Evolutionary conservation across 92 coral and sea anemone genomes (phyloP).

Genomic region (Bergia sp.): DNA sequence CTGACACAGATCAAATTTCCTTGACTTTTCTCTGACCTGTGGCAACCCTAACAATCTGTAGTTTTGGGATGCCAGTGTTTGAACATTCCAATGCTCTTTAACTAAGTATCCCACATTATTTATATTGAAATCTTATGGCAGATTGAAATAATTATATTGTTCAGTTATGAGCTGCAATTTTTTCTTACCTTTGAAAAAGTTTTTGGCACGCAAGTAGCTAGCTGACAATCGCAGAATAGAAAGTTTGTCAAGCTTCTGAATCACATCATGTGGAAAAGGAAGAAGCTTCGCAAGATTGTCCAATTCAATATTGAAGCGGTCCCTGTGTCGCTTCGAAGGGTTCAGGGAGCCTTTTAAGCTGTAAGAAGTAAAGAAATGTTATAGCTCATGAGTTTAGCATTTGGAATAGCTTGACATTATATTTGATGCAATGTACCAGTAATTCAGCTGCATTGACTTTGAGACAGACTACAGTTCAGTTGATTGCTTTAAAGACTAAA

Average conservation of each 20-base stretch:
- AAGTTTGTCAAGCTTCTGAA: constrained; percentile 92
- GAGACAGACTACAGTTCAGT: too few species aligned
- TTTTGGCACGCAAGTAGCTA: constrained; percentile 94
- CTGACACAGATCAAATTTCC: too few species aligned
- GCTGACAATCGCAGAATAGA: constrained; percentile 93
- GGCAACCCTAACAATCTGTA: too few species aligned
- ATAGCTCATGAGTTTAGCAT: too few species aligned
- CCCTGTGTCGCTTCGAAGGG: constrained; percentile 97
- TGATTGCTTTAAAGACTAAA: too few species aligned
- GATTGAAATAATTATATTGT: neutral
- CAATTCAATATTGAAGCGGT: constrained; percentile 93
- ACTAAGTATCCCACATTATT: neutral
- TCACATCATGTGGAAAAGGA: constrained; percentile 97
- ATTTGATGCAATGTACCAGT: neutral
- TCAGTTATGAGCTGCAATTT: neutral
- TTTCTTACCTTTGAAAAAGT: constrained; percentile 92
- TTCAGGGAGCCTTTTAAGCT: constrained; percentile 96
- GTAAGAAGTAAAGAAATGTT: constrained; percentile 14
- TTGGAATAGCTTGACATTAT: too few species aligned
- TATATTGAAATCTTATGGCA: too few species aligned
- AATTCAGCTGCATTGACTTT: too few species aligned
- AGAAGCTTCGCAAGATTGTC: constrained; percentile 95
- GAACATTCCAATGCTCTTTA: too few species aligned
- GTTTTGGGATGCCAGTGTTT: too few species aligned
- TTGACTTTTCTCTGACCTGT: too few species aligned